phyloP scores from a whole-genome alignment of 2,113 vertebrate species.

The Thalassoma bifasciatum region DNA sequence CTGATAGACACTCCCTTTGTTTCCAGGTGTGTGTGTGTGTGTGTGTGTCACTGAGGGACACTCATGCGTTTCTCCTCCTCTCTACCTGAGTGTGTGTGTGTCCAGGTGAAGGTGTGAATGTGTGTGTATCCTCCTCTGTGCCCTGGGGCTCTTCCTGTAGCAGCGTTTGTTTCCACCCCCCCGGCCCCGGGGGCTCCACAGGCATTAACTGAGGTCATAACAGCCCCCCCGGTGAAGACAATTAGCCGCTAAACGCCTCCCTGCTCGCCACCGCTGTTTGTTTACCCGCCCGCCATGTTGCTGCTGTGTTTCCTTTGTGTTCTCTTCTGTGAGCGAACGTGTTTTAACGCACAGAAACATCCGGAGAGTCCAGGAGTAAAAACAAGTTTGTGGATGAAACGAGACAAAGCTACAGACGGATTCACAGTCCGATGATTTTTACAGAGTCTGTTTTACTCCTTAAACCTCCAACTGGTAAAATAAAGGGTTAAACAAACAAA shows the following conservation, averaged over 20 bases:
- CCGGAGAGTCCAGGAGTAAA: background rate
- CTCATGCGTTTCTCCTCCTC: conserved; percentile 60
- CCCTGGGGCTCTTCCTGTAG: conserved; percentile 84
- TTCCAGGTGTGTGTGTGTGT: conserved; percentile 66
- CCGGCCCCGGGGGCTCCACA: conserved; percentile 69
- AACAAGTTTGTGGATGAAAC: conserved; percentile 4
- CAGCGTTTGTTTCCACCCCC: conserved; percentile 73
- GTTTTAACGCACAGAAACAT: background rate
- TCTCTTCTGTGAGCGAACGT: conserved; percentile 24
- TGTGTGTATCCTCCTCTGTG: conserved; percentile 43
- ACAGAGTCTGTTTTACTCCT: background rate
- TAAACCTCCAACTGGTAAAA: too few relatives aligned
- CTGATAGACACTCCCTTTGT: conserved; percentile 78
- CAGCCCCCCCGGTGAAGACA: conserved; percentile 79
- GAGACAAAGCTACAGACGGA: background rate
- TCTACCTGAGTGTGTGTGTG: conserved; percentile 12
- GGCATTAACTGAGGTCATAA: conserved; percentile 70
- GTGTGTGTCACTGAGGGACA: conserved; percentile 65
- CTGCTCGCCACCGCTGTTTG: conserved; percentile 72
- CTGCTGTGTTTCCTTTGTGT: conserved; percentile 62
- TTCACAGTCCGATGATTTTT: background rate
- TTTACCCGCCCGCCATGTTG: conserved; percentile 62
- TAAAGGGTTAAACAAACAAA: too few relatives aligned
- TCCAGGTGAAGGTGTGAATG: conserved; percentile 16
- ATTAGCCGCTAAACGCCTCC: conserved; percentile 80